A percentile compares a stretch with the other conserved stretches of the same genome.
Evolutionary conservation across 2,113 vertebrate genomes (phyloP).

Genomic region (Alectura lathami): DNA sequence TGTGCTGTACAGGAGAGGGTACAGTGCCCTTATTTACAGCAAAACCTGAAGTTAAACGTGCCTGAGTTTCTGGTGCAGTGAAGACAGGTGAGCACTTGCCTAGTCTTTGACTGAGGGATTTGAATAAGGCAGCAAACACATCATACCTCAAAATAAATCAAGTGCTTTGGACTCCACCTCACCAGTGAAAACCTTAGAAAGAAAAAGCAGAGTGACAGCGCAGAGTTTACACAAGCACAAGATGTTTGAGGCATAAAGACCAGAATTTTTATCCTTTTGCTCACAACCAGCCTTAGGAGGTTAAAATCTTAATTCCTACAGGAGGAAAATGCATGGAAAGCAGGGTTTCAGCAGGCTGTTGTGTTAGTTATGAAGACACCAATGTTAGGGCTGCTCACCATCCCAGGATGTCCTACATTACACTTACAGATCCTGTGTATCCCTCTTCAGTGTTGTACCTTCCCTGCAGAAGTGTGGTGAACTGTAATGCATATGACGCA

Average conservation of each 20-base stretch:
- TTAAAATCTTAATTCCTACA: not conserved
- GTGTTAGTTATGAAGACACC: not conserved
- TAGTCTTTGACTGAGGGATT: not conserved
- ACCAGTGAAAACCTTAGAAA: not conserved
- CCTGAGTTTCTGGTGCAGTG: not conserved
- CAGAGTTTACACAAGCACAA: not conserved
- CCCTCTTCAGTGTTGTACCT: not conserved
- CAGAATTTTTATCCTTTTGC: not conserved
- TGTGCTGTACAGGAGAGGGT: not conserved
- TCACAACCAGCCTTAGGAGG: not conserved
- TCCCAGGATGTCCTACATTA: not conserved
- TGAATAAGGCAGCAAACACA: not conserved
- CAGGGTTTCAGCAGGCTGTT: not conserved
- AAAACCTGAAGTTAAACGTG: not conserved
- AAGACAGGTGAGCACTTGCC: not conserved
- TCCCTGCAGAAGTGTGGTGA: not conserved
- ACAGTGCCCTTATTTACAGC: not conserved
- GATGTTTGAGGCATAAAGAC: not conserved
- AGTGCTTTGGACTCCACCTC: not conserved
- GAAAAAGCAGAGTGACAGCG: not conserved
- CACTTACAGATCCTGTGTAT: rapidly evolving
- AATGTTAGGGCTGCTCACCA: not conserved
- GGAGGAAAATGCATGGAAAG: not conserved
- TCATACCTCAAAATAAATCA: not conserved
- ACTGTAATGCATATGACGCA: not conserved